Conservation (phyloP, 2,888 invertebrate genomes). For the Thecocarcelia acutangulata region DNA sequence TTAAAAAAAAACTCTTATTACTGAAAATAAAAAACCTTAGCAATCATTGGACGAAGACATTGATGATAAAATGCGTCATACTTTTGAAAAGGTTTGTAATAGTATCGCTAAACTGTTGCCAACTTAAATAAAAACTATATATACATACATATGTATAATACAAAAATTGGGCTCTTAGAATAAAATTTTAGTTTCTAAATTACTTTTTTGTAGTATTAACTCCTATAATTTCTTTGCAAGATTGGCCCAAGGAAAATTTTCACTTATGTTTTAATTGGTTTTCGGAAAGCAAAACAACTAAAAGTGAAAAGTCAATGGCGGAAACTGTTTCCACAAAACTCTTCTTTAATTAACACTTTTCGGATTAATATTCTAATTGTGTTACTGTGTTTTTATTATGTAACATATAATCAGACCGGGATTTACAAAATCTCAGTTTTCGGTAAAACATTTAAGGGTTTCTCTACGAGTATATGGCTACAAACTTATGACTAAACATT, state of each 20-base stretch:
- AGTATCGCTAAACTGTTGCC: constrained; percentile 24
- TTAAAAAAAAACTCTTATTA: not conserved
- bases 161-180: constrained; percentile 11
- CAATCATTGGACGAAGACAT: constrained; percentile 71
- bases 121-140: constrained; percentile 12
- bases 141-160: constrained; percentile 3
- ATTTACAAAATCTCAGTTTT: no score
- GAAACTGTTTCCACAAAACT: no score
- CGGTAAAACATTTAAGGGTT: no score
- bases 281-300: not conserved
- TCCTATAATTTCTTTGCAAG: not conserved
- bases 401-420: no score
- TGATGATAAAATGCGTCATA: constrained; percentile 85
- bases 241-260: constrained; percentile 12
- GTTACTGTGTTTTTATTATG: no score
- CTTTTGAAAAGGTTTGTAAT: constrained; percentile 89
- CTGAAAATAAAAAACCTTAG: constrained; percentile 57
- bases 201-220: constrained; percentile 21
- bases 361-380: no score
- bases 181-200: constrained; percentile 8
- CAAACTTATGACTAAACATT: no score
- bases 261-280: constrained; percentile 1
- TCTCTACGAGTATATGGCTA: no score
- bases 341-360: no score
- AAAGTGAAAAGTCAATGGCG: no score